Conservation (phyloP, 2,797 vertebrate species). For the Galagoides demidoff region DNA sequence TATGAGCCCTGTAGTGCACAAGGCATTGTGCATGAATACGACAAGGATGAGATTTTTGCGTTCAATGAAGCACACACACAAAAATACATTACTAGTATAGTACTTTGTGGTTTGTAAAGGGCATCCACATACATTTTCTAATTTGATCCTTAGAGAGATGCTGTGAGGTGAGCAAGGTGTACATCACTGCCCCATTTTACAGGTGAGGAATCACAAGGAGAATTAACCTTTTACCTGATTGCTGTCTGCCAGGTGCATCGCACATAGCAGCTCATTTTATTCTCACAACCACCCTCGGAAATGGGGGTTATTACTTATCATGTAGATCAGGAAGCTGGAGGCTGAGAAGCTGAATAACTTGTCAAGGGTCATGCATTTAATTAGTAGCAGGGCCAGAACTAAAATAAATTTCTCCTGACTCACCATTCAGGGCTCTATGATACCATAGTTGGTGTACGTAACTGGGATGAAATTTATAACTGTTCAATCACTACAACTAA, state of each 20-base stretch:
- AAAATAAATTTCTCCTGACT: conserved; percentile 42
- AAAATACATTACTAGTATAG: neutral
- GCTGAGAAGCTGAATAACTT: neutral
- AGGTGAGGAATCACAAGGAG: neutral
- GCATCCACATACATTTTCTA: neutral
- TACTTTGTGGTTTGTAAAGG: neutral
- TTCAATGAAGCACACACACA: neutral
- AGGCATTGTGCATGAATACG: neutral
- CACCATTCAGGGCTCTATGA: neutral
- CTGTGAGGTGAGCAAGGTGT: neutral
- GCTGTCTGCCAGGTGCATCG: neutral
- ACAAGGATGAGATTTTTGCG: neutral
- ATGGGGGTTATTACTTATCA: neutral
- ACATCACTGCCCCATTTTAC: neutral
- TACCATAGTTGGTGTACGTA: neutral
- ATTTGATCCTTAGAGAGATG: conserved; percentile 7
- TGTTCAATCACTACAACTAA: neutral
- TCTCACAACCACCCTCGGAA: neutral
- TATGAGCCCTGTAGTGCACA: neutral
- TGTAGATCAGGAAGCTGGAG: neutral
- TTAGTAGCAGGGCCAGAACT: neutral
- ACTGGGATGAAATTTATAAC: neutral
- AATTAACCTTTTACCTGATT: neutral
- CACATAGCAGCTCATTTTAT: neutral
- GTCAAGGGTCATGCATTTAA: conserved; percentile 11